phyloP scores from a whole-genome alignment of 2,888 invertebrate genomes.

The Pelosia muscerda region DNA sequence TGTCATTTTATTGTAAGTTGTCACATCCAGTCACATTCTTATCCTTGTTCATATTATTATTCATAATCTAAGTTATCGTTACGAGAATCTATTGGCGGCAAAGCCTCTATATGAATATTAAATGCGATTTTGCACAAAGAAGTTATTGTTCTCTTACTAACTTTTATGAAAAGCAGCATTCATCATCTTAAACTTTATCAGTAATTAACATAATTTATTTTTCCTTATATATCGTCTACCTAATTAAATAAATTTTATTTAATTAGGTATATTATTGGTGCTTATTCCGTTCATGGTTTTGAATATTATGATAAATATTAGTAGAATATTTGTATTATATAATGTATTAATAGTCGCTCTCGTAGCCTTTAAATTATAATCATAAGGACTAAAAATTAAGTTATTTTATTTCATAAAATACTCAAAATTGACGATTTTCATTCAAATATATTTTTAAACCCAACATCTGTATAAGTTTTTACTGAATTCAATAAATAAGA shows the following conservation, averaged over 20 bases:
- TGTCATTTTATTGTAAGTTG: no score
- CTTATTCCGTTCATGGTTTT: conserved; percentile 21
- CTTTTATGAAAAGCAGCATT: conserved; percentile 35
- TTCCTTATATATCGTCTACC: conserved; percentile 15
- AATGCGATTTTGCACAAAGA: conserved; percentile 34
- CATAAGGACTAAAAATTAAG: no score
- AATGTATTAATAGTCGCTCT: no score
- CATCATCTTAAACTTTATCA: conserved; percentile 19
- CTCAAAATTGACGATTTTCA: background rate
- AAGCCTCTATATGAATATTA: conserved; percentile 38
- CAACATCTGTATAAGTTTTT: no score
- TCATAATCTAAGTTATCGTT: conserved; percentile 45
- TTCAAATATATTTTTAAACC: no score
- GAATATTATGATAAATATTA: conserved; percentile 18
- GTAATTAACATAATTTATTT: conserved; percentile 27
- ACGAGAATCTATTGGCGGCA: conserved; percentile 43
- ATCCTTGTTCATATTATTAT: conserved; percentile 44
- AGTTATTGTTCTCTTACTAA: conserved; percentile 32
- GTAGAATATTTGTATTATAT: no score
- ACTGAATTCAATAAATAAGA: background rate
- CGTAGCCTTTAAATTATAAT: no score
- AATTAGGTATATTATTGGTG: conserved; percentile 25
- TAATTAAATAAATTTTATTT: no score
- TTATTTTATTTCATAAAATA: background rate
- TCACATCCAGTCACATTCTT: conserved; percentile 33